These are phyloP conservation scores for Cyclura pinguis DNA, from an alignment of 2,797 vertebrate genomes.

Conservation along the genomic window DNA sequence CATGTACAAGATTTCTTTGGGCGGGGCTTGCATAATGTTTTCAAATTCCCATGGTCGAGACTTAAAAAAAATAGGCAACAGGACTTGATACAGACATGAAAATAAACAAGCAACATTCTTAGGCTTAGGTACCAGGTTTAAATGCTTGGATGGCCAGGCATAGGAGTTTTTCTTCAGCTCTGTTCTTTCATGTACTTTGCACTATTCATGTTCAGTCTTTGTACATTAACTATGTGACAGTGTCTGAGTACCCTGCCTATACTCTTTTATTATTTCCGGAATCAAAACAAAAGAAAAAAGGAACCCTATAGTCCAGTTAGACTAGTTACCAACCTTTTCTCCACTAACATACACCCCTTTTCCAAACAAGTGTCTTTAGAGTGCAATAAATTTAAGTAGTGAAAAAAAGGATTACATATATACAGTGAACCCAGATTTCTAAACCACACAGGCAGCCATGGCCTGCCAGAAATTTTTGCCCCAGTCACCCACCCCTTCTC, in stretches of 20 bases:
- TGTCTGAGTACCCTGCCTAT: too few species aligned
- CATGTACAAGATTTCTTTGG: background rate
- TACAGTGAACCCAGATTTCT: conserved; percentile 46
- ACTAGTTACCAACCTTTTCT: background rate
- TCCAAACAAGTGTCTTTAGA: background rate
- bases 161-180: too few species aligned
- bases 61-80: background rate
- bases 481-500: background rate
- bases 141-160: background rate
- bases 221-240: background rate
- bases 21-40: background rate
- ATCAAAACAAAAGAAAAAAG: background rate
- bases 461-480: too few species aligned
- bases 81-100: background rate
- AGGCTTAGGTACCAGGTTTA: background rate
- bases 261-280: background rate
- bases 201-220: background rate
- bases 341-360: background rate
- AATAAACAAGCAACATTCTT: background rate
- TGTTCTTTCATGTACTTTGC: background rate
- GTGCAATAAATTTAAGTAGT: background rate
- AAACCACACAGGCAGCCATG: background rate
- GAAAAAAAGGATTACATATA: background rate
- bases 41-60: background rate
- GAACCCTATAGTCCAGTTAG: background rate